phyloP scores from a whole-genome alignment of 2,888 invertebrate genomes.

The Tipula unca region DNA sequence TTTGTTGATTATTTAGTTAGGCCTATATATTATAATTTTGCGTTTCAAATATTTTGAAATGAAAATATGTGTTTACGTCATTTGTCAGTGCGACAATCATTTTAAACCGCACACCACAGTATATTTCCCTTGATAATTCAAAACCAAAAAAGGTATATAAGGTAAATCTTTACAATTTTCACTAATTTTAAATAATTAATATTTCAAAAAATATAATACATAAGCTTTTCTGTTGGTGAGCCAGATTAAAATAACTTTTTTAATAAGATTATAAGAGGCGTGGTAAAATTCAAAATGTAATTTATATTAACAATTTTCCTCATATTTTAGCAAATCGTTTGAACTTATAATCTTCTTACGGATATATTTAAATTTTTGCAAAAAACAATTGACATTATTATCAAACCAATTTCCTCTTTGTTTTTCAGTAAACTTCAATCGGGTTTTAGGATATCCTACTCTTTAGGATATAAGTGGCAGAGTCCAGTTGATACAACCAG shows the following conservation, averaged over 20 bases:
- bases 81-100: neutral
- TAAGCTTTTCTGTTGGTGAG: neutral
- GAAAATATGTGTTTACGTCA: neutral
- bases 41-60: neutral
- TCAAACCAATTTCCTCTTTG: too few species aligned
- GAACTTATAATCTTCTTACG: too few species aligned
- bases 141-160: neutral
- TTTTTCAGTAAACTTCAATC: too few species aligned
- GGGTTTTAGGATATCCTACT: too few species aligned
- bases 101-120: too few species aligned
- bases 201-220: neutral
- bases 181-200: neutral
- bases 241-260: neutral
- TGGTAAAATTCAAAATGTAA: neutral
- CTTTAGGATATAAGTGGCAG: too few species aligned
- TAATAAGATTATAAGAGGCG: neutral
- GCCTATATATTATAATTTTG: neutral
- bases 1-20: neutral
- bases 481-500: too few species aligned
- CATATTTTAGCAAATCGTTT: too few species aligned
- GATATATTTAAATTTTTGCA: too few species aligned
- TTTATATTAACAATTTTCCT: neutral
- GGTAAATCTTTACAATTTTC: neutral
- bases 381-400: too few species aligned
- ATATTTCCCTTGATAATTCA: neutral